Conservation (phyloP, 2,113 vertebrate species). For the Thalassarche chlororhynchos region DNA sequence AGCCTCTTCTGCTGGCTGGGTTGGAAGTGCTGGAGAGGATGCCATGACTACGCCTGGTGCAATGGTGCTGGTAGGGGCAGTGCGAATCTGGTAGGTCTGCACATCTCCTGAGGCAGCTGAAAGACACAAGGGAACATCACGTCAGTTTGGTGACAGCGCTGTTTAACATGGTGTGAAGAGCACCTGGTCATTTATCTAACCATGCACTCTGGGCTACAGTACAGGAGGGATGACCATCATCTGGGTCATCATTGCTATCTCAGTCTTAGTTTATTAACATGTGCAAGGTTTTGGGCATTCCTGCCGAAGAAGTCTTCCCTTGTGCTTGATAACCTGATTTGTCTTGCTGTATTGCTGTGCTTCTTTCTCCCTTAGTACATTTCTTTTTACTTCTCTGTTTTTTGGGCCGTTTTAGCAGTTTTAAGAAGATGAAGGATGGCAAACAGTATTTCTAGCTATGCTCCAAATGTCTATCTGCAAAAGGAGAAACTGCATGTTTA, state of each 20-base stretch:
- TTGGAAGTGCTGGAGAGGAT: constrained; percentile 88
- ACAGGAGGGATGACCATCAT: neutral
- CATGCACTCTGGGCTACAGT: neutral
- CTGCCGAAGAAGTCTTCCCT: neutral
- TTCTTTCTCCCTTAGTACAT: neutral
- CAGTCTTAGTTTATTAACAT: neutral
- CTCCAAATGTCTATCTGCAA: neutral
- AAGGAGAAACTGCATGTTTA: neutral
- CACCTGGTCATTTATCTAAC: neutral
- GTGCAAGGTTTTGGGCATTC: neutral
- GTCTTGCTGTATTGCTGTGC: neutral
- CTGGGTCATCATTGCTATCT: neutral
- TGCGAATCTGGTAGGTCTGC: constrained; percentile 98
- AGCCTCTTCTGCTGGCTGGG: constrained; percentile 90
- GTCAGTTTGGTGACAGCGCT: neutral
- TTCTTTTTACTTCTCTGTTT: neutral
- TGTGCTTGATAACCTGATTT: neutral
- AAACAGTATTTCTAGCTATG: constrained; percentile 5
- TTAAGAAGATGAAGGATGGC: constrained; percentile 26
- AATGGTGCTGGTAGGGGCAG: constrained; percentile 89
- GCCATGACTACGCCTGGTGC: constrained; percentile 95
- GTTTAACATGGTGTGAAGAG: neutral
- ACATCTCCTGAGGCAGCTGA: constrained; percentile 95
- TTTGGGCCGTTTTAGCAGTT: constrained; percentile 44
- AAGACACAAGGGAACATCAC: neutral